Evolutionary conservation across 1,140 invertebrate species (phyloP).

Genomic region (Chironomus tepperi): DNA sequence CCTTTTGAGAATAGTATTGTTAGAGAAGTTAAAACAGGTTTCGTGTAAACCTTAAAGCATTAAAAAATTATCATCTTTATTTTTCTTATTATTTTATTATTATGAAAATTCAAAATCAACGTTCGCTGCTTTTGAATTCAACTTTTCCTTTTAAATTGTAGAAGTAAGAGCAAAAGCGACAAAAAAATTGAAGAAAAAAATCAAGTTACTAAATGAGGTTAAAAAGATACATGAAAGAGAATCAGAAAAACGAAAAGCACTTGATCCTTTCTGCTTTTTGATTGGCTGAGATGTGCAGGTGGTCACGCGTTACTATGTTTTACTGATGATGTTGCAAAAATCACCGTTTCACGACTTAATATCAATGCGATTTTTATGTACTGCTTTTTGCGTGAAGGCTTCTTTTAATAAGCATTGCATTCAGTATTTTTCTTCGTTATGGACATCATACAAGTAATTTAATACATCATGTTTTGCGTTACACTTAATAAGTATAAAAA

Average conservation of each 20-base stretch:
- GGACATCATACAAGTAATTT: no score
- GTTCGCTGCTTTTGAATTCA: neutral
- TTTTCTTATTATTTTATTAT: neutral
- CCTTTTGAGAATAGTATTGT: neutral
- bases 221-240: neutral
- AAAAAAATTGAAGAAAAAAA: conserved; percentile 1
- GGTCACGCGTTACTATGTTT: neutral
- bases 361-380: neutral
- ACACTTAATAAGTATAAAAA: no score
- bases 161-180: neutral
- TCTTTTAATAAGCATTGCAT: neutral
- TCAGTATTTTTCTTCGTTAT: no score
- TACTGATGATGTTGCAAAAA: neutral
- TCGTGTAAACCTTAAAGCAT: neutral
- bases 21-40: neutral
- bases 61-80: no score
- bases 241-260: neutral
- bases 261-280: conserved; percentile 13
- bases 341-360: neutral
- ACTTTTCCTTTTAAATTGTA: neutral
- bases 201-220: conserved; percentile 7
- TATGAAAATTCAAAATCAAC: neutral
- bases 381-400: neutral
- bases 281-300: conserved; percentile 15
- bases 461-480: no score